phyloP scores from a whole-genome alignment of 2,113 vertebrate genomes.

The Entelurus aequoreus region DNA sequence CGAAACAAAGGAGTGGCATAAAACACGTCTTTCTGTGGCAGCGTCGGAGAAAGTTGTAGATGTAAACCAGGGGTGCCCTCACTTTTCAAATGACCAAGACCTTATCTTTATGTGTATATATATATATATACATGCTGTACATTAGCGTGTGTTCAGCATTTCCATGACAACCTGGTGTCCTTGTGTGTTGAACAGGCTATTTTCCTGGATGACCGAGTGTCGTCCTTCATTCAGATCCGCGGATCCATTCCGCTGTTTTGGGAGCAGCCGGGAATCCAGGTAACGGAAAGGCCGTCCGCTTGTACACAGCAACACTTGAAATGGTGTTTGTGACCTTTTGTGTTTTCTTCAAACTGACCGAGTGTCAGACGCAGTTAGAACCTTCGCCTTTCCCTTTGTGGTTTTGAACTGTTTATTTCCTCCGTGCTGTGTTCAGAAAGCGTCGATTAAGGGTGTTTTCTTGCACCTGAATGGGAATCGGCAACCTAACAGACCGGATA shows the following conservation, averaged over 20 bases:
- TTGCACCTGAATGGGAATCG: constrained; percentile 72
- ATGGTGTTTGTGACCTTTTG: too few relatives aligned
- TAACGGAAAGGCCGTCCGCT: constrained; percentile 49
- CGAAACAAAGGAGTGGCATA: too few relatives aligned
- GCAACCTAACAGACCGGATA: constrained; percentile 53
- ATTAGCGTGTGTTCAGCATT: too few relatives aligned
- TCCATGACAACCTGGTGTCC: not conserved
- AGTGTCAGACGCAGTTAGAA: not conserved
- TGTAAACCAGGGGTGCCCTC: too few relatives aligned
- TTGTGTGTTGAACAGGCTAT: constrained; percentile 75
- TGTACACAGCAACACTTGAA: not conserved
- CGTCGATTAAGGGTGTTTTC: constrained; percentile 71
- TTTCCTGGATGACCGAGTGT: constrained; percentile 89
- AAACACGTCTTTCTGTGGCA: too few relatives aligned
- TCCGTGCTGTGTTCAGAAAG: constrained; percentile 70
- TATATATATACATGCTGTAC: too few relatives aligned
- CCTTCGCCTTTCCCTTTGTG: not conserved
- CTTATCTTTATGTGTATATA: too few relatives aligned
- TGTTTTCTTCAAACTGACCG: too few relatives aligned
- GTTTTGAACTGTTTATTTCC: constrained; percentile 19
- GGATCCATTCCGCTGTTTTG: constrained; percentile 96
- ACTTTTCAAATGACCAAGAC: too few relatives aligned
- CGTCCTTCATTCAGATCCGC: constrained; percentile 96
- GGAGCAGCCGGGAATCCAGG: constrained; percentile 97
- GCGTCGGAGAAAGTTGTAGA: too few relatives aligned